Evolutionary conservation across 2,888 invertebrate genomes (phyloP).

Genomic region (Chrysotoxum bicinctum): DNA sequence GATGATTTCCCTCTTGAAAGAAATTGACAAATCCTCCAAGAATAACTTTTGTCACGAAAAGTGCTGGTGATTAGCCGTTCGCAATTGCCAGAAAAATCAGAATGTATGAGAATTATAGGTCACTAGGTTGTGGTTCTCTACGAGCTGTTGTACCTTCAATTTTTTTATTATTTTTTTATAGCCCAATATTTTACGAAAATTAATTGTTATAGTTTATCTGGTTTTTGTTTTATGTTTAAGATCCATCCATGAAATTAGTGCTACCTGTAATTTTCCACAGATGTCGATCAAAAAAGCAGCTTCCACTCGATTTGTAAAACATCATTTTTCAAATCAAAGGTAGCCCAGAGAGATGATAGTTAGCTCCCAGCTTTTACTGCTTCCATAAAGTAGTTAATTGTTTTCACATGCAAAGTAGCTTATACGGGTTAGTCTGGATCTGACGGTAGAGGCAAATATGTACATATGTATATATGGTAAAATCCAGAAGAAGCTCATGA

Average conservation of each 20-base stretch:
- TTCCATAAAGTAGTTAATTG: conserved; percentile 53
- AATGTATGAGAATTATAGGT: no score
- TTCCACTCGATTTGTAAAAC: conserved; percentile 33
- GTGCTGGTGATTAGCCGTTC: no score
- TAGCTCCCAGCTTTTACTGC: conserved; percentile 52
- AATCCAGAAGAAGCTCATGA: conserved; percentile 29
- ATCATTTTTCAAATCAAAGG: conserved; percentile 61
- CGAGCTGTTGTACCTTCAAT: no score
- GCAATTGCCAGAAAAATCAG: no score
- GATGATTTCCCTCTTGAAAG: no score
- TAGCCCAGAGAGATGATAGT: conserved; percentile 45
- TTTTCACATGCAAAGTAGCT: conserved; percentile 64
- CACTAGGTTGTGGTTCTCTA: no score
- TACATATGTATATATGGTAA: background rate
- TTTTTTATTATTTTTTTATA: no score
- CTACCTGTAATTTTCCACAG: conserved; percentile 46
- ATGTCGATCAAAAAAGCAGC: conserved; percentile 43
- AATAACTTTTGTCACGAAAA: no score
- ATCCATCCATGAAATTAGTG: background rate
- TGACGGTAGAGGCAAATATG: background rate
- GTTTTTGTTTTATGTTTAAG: no score
- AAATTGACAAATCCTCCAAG: no score
- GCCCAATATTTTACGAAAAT: no score
- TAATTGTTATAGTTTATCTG: no score
- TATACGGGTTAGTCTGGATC: background rate